Evolutionary conservation across 2,113 vertebrate species (phyloP).

Genomic region (Lophura nycthemera): DNA sequence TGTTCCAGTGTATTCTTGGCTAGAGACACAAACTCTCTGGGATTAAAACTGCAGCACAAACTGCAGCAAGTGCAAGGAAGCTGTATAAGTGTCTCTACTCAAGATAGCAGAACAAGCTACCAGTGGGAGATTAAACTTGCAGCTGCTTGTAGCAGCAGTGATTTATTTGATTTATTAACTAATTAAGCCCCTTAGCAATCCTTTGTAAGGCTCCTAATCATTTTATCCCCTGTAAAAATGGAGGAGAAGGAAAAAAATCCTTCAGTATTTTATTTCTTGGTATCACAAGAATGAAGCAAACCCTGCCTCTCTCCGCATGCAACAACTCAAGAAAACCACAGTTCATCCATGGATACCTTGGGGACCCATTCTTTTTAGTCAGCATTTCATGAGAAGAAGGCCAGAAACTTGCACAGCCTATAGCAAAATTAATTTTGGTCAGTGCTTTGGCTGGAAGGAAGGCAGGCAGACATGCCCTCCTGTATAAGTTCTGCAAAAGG

Average conservation of each 20-base stretch:
- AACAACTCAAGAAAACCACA: background rate
- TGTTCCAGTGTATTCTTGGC: background rate
- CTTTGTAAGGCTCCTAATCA: background rate
- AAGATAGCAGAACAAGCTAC: background rate
- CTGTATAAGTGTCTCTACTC: background rate
- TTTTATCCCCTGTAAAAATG: background rate
- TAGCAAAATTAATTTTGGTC: background rate
- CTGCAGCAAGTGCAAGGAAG: background rate
- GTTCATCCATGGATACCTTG: background rate
- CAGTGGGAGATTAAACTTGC: background rate
- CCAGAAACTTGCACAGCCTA: background rate
- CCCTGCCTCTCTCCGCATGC: background rate
- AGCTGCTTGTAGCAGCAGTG: background rate
- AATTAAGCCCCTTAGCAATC: constrained; percentile 5
- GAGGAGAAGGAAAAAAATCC: background rate
- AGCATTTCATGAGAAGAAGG: background rate
- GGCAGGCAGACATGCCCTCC: background rate
- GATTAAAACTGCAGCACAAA: background rate
- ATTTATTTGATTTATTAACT: constrained; percentile 37
- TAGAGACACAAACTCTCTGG: background rate
- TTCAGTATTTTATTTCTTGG: background rate
- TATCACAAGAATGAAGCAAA: background rate
- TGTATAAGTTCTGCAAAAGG: background rate
- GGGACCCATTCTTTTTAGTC: background rate
- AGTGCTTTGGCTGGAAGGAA: background rate